A percentile compares a stretch with the other conserved stretches of the same genome.
Evolutionary conservation across 92 coral and sea anemone species (phyloP).

Genomic region (Porites cylindrica): DNA sequence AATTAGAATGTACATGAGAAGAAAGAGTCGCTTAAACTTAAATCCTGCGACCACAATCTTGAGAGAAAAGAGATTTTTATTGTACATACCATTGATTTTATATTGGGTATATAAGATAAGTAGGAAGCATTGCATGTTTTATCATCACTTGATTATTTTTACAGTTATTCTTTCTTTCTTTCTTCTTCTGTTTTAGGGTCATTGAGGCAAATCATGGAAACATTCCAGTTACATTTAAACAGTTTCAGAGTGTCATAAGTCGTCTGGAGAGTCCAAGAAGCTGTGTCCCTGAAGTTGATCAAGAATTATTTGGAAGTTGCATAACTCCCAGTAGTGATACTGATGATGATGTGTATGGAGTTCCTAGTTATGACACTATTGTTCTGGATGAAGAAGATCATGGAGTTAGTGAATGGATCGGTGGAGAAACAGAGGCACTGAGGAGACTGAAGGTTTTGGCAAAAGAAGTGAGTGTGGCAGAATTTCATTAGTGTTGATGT

Average conservation of each 20-base stretch:
- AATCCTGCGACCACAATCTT: no score
- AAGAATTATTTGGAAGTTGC: conserved; percentile 72
- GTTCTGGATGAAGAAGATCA: conserved; percentile 49
- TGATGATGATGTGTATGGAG: conserved; percentile 59
- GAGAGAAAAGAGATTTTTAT: no score
- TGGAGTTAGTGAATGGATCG: conserved; percentile 58
- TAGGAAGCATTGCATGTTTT: no score
- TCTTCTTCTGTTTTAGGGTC: conserved; percentile 34
- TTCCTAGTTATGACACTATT: conserved; percentile 75
- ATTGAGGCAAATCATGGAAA: conserved; percentile 68
- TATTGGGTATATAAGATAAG: no score
- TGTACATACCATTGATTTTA: no score
- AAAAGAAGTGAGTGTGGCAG: conserved; percentile 49
- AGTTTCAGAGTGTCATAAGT: conserved; percentile 66
- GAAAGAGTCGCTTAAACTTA: no score
- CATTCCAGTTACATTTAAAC: conserved; percentile 74
- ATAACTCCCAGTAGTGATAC: conserved; percentile 80
- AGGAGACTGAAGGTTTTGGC: conserved; percentile 50
- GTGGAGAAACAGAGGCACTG: conserved; percentile 92
- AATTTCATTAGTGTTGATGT: not conserved
- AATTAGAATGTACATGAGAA: no score
- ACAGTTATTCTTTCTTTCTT: no score
- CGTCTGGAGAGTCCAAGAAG: conserved; percentile 66
- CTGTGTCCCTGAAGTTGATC: conserved; percentile 74
- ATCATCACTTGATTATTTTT: no score